These are phyloP conservation scores for Andrena fulva DNA, from an alignment of 2,888 invertebrate genomes.

Conservation along the genomic window DNA sequence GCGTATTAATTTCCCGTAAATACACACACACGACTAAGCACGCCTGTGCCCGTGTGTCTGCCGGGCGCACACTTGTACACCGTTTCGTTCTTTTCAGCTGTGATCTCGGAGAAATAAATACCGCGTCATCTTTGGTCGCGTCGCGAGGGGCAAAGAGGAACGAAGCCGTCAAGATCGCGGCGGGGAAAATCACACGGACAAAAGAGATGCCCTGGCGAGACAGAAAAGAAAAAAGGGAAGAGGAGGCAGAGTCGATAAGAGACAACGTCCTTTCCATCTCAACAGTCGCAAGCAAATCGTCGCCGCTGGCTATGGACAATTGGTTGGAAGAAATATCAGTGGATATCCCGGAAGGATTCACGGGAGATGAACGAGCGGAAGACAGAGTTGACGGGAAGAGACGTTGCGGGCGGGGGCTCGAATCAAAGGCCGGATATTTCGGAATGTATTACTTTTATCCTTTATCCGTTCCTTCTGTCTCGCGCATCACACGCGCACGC, in stretches of 20 bases:
- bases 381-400: not conserved
- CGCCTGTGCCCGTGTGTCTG: not conserved
- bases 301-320: constrained; percentile 51
- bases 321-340: constrained; percentile 51
- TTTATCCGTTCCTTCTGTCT: constrained; percentile 32
- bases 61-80: not conserved
- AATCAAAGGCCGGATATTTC: constrained; percentile 68
- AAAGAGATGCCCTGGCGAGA: not conserved
- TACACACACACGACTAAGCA: not conserved
- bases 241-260: constrained; percentile 18
- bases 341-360: constrained; percentile 45
- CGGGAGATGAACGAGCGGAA: constrained; percentile 12
- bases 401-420: constrained; percentile 1
- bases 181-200: not conserved
- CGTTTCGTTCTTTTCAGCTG: not conserved
- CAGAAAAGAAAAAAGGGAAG: not conserved
- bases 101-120: not conserved
- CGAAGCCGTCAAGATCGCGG: constrained; percentile 16
- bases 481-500: constrained; percentile 24
- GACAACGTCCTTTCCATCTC: constrained; percentile 36
- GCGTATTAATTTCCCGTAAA: not conserved
- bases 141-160: not conserved
- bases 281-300: constrained; percentile 55
- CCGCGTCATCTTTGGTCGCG: not conserved
- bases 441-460: constrained; percentile 70